Conservation (phyloP, 2,888 invertebrate species). For the Acholoe squamosa region DNA sequence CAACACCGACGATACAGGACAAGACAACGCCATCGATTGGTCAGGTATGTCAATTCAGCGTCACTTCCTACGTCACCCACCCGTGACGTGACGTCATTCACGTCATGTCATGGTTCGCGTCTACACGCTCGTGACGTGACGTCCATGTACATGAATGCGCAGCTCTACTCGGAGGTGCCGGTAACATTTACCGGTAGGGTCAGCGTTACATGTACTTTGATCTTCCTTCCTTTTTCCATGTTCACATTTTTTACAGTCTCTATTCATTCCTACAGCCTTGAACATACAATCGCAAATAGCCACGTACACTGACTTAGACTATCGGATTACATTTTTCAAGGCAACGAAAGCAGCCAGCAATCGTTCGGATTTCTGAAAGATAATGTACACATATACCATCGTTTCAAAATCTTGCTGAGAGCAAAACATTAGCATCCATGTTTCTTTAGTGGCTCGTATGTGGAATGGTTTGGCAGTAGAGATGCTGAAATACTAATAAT, state of each 20-base stretch:
- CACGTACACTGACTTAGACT: too few relatives aligned
- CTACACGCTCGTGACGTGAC: background rate
- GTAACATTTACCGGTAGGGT: conserved; percentile 30
- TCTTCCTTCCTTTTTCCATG: background rate
- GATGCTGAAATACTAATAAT: background rate
- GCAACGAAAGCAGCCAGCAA: background rate
- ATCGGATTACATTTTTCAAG: background rate
- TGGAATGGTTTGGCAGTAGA: background rate
- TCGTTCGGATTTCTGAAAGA: too few relatives aligned
- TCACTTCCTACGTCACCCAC: background rate
- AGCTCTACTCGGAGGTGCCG: conserved; percentile 23
- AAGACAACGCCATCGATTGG: conserved; percentile 1
- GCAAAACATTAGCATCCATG: too few relatives aligned
- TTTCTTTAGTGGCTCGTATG: background rate
- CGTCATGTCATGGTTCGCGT: background rate
- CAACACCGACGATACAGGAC: background rate
- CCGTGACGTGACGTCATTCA: conserved; percentile 38
- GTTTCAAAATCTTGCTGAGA: too few relatives aligned
- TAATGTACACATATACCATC: too few relatives aligned
- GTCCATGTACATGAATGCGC: background rate
- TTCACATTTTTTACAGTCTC: background rate
- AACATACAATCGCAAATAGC: too few relatives aligned
- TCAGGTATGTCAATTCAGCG: conserved; percentile 39
- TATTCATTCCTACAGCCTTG: background rate
- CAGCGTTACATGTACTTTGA: background rate